Evolutionary conservation across 2,113 vertebrate species (phyloP), one percentile per base, ranked within the genome.

Genomic region (Himantopus leucocephalus): DNA sequence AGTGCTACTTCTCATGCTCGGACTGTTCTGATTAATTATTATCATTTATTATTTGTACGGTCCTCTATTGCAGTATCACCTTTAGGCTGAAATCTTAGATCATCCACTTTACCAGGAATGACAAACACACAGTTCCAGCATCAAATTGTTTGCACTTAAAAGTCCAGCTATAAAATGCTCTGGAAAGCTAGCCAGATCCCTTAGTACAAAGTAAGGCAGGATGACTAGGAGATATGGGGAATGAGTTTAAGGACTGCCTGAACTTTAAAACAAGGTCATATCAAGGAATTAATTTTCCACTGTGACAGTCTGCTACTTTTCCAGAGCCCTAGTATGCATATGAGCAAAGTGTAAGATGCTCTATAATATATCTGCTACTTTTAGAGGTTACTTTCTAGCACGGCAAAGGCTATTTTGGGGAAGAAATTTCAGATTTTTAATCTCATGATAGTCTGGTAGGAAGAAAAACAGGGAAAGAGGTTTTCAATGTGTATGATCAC

Each of bases 21-120:
- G 62, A 76, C 74, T 95, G 84, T 75, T 96, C 82, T 91, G 84
- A 94, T 88, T 95, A 97, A 96, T 97, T 95, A 96, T 94, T 92
- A 85, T 68, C 62, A 94, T 95, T 94, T 95, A 92, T 94, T 95
- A 76, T 94, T 92, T 95, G 89, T 70, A 85, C 7, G 5, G 62
- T 62, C 45, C 48, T 94, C 39, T 85, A 82, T 3, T 85, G 71
- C 84, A 73, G 37, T 66, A 95, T 80, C 83, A 92, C 86, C 81
- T 94, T 92, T 92, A 83, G 64, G 50, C 66, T 78, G 81, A 84
- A 95, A 88, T 92, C 89, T 92, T 79, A 82, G 48, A 94, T 94
- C 89, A 80, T 79, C 21, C 74, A 63, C 62, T 92, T 94, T 85
- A 83, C 77, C 41, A 76, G 45, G 60, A 70, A 71, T 47, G 66